Conservation (phyloP, 2,888 invertebrate genomes). For the Cyclophora punctaria region DNA sequence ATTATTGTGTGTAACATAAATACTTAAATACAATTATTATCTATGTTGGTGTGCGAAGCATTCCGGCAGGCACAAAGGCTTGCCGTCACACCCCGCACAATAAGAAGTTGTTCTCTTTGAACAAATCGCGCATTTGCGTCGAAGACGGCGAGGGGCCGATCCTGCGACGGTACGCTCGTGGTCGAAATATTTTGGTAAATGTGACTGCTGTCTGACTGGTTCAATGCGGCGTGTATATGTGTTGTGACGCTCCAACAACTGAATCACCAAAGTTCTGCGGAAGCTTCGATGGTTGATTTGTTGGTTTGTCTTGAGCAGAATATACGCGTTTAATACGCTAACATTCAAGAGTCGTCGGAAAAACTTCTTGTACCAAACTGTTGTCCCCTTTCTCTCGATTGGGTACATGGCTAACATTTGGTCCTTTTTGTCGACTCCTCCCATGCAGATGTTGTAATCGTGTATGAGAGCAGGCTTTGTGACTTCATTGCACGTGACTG, state of each 20-base stretch:
- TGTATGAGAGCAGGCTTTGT: background rate
- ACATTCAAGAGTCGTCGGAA: background rate
- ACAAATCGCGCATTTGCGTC: no score
- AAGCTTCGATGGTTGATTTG: background rate
- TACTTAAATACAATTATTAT: no score
- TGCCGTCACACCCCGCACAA: no score
- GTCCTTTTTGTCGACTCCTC: conserved; percentile 3
- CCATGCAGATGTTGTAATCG: background rate
- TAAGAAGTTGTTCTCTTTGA: no score
- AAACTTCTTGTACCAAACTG: background rate
- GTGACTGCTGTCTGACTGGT: no score
- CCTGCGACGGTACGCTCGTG: no score
- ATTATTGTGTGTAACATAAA: no score
- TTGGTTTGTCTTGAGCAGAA: background rate
- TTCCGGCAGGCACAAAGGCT: no score
- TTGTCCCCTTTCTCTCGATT: conserved; percentile 2
- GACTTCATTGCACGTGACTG: background rate
- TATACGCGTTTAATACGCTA: background rate
- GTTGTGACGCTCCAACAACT: background rate
- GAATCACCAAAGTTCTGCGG: background rate
- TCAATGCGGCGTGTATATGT: background rate
- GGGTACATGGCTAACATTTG: conserved; percentile 4
- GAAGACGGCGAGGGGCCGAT: no score
- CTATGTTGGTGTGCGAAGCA: no score
- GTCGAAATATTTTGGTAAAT: no score